Evolutionary conservation across 2,797 vertebrate genomes (phyloP).

Genomic region (Eulemur albifrons): DNA sequence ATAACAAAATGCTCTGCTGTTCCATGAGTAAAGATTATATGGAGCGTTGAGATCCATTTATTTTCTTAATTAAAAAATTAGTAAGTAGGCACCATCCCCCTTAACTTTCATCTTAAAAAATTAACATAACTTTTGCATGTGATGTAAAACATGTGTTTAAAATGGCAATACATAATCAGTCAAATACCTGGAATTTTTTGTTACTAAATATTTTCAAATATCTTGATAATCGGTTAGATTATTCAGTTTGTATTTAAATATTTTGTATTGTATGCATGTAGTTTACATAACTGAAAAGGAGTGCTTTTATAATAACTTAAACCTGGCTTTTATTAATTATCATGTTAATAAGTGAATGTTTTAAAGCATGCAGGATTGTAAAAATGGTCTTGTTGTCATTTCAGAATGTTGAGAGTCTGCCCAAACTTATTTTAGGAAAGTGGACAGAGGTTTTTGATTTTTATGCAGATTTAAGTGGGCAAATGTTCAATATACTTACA

Average conservation of each 20-base stretch:
- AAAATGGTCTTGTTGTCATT: background rate
- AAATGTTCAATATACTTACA: background rate
- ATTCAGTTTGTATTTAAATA: background rate
- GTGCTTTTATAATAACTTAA: background rate
- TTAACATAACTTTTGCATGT: background rate
- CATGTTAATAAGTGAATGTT: slow-evolving; percentile 29
- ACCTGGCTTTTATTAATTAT: slow-evolving; percentile 10
- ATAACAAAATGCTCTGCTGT: background rate
- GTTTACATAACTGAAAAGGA: background rate
- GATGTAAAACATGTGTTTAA: slow-evolving; percentile 43
- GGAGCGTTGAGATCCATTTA: background rate
- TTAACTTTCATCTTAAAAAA: background rate
- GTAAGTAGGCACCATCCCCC: background rate
- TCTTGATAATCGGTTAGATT: slow-evolving; percentile 14
- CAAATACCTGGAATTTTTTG: slow-evolving; percentile 13
- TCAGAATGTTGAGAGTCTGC: background rate
- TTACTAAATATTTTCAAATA: slow-evolving; percentile 7
- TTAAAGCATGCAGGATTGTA: slow-evolving; percentile 3
- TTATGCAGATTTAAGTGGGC: background rate
- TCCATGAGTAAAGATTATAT: background rate
- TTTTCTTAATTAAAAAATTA: background rate
- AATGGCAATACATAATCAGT: background rate
- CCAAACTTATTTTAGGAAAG: background rate
- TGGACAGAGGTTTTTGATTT: background rate
- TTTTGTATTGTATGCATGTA: background rate